Conservation (phyloP, 2,888 invertebrate genomes). For the Eudasyphora cyanicolor region DNA sequence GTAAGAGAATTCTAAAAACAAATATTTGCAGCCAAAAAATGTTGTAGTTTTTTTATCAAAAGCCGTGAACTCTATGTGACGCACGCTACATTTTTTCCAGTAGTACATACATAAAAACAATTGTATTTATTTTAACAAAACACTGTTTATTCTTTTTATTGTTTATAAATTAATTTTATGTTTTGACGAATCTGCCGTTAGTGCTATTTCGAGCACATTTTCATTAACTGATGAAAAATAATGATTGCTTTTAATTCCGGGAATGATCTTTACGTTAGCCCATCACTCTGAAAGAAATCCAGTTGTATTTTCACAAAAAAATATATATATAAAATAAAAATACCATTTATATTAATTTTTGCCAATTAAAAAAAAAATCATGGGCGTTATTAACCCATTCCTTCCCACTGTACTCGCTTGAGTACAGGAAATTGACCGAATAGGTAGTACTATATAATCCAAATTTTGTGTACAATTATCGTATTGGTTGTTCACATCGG, state of each 20-base stretch:
- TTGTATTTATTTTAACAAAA: neutral
- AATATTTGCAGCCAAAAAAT: no score
- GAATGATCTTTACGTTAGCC: conserved; percentile 28
- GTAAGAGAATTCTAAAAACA: no score
- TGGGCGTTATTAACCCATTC: conserved; percentile 43
- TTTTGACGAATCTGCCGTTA: conserved; percentile 40
- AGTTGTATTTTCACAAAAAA: conserved; percentile 24
- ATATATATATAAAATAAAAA: conserved; percentile 40
- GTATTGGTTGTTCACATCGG: no score
- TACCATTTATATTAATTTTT: conserved; percentile 28
- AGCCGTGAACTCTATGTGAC: no score
- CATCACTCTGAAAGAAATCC: conserved; percentile 35
- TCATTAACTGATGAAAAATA: conserved; percentile 35
- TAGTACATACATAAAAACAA: neutral
- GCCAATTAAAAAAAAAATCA: conserved; percentile 30
- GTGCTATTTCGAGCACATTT: conserved; percentile 42
- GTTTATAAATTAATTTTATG: conserved; percentile 14
- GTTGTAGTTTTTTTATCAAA: no score
- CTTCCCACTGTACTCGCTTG: no score
- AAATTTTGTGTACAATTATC: no score
- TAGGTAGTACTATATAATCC: no score
- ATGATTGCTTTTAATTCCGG: conserved; percentile 8
- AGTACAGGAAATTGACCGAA: no score
- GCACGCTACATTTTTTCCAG: neutral
- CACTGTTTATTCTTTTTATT: neutral